Base-by-base conservation (phyloP, 2,113 vertebrate species). In the Erinaceus europaeus region DNA sequence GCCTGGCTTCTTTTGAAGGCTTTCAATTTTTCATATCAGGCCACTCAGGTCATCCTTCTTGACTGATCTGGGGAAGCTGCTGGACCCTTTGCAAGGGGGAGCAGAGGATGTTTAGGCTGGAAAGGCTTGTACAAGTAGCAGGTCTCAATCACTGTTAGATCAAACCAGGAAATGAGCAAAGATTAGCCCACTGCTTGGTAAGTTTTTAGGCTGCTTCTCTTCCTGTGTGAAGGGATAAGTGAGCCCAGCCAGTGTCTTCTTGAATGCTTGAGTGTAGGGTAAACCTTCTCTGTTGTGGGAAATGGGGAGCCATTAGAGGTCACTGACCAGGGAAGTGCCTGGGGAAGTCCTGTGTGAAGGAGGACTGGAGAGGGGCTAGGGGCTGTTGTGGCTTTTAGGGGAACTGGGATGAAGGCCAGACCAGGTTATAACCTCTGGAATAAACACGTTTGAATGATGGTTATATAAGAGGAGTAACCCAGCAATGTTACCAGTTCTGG, bases 1-100 rank as follows among this genome's bases (percentile, higher is more conserved):
- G 89, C 81, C 82, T 87, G 95, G 95, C 94, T 89, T 71, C 84
- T 81, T 90, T 36, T 17, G 48, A 90, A 75, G 85, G 42, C 46
- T 79, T 20, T 87, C 65, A 61, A 55, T 29, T 40, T 73, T 18
- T 78, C 83, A 42, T 64, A 17, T 61, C 78, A 52, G 57, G n/a
- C 34, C 4, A 40, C n/a, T 75, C 1, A 11, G 88, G 71, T 85
- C 5, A 55, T 32, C 27, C 55, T 83, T 38, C 5, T 55, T 38
- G n/a, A n/a, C n/a, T n/a, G n/a, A n/a, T n/a, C n/a, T n/a, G n/a
- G n/a, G n/a, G 38, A 13, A 6, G 79, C 38, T 6, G 0, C 23
- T 2, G 9, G 40, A 6, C 29, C n/a, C 32, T 17, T 34, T 48
- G 38, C 15, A 36, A 23, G 46, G 38, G 38, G 40, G 34, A 6